Conservation (phyloP, 2,113 vertebrate genomes). For the Tragelaphus imberbis region DNA sequence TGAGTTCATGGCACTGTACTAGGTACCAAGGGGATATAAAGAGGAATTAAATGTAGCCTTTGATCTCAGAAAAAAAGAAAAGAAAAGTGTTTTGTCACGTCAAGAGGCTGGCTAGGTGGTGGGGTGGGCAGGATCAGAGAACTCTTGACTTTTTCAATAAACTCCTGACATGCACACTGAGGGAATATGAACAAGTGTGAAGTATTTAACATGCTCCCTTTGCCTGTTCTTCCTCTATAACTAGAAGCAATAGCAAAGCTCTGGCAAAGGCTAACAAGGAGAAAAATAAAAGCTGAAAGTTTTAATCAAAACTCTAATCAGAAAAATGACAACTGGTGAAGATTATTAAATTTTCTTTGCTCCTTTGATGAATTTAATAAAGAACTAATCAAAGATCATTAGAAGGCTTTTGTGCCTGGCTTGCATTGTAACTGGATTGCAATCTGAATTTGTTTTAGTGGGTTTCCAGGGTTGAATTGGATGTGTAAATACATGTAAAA, state of each 20-base stretch:
- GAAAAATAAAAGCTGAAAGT: slow-evolving; percentile 86
- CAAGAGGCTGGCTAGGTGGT: background rate
- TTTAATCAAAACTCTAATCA: slow-evolving; percentile 96
- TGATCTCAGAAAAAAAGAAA: background rate
- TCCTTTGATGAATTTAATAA: slow-evolving; percentile 97
- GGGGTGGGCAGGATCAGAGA: background rate
- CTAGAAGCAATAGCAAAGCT: slow-evolving; percentile 63
- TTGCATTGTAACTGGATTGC: slow-evolving; percentile 83
- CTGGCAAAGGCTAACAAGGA: slow-evolving; percentile 76
- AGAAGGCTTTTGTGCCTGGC: slow-evolving; percentile 88
- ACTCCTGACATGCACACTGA: background rate
- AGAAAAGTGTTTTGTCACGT: background rate
- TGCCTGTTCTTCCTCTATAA: slow-evolving; percentile 54
- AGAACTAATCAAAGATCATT: slow-evolving; percentile 99
- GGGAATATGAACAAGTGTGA: slow-evolving; percentile 1
- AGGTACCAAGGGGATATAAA: background rate
- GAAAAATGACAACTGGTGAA: slow-evolving; percentile 91
- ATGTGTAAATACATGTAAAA: slow-evolving; percentile 77
- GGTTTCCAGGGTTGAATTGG: slow-evolving; percentile 72
- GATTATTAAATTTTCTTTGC: slow-evolving; percentile 98
- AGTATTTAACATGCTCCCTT: slow-evolving; percentile 54
- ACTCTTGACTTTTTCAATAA: background rate
- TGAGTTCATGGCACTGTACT: background rate
- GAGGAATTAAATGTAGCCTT: background rate
- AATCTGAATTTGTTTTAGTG: slow-evolving; percentile 82